Conservation (phyloP, 2,888 invertebrate genomes). For the Sericinus montela region DNA sequence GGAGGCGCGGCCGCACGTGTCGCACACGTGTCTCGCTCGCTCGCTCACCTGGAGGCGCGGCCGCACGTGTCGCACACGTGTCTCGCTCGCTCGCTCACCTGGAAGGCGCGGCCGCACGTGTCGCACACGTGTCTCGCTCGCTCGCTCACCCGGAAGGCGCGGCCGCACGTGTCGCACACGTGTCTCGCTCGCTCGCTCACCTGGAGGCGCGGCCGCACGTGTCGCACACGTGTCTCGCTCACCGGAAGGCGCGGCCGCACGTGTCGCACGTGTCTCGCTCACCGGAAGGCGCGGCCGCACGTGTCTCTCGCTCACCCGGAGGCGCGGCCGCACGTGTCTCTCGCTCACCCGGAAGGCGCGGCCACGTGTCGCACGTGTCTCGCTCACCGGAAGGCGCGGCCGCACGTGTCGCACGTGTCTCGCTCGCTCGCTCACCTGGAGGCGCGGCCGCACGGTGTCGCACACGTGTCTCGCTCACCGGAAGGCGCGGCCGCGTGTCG, state of each 20-base stretch:
- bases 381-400: too few relatives aligned
- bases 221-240: conserved; percentile 31
- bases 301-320: too few relatives aligned
- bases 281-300: conserved; percentile 23
- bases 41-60: too few relatives aligned
- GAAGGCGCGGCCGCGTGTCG: too few relatives aligned
- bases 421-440: too few relatives aligned
- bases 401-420: conserved; percentile 64
- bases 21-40: too few relatives aligned
- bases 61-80: conserved; percentile 49
- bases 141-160: conserved; percentile 51
- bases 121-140: conserved; percentile 27
- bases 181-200: conserved; percentile 42
- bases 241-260: conserved; percentile 63
- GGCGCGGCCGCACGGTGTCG: too few relatives aligned
- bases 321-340: too few relatives aligned
- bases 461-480: too few relatives aligned
- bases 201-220: conserved; percentile 58
- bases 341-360: conserved; percentile 52
- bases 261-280: conserved; percentile 31
- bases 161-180: conserved; percentile 63
- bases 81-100: conserved; percentile 36
- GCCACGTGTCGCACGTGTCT: too few relatives aligned
- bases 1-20: too few relatives aligned
- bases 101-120: conserved; percentile 60